Percentiles rank a stretch among this genome's conserved stretches.
These are phyloP conservation scores for Cebidichthys violaceus DNA, from an alignment of 2,113 vertebrate genomes.

Conservation along the genomic window DNA sequence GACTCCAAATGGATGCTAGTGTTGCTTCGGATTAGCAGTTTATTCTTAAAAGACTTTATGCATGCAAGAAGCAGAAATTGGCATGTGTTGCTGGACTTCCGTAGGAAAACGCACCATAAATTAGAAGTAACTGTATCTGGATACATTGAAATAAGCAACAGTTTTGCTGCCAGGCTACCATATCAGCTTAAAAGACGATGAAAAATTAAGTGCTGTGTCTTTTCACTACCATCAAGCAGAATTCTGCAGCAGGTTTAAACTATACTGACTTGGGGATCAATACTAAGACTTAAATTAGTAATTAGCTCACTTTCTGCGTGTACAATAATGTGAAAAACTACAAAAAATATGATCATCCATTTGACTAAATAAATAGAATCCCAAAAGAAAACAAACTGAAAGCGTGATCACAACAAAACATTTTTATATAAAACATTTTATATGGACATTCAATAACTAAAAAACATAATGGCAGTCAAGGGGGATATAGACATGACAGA, in stretches of 20 bases:
- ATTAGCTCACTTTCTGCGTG: not conserved
- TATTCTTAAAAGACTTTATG: not conserved
- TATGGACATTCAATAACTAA: slow-evolving; percentile 88
- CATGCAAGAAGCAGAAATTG: not conserved
- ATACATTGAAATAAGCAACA: not conserved
- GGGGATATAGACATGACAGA: slow-evolving; percentile 73
- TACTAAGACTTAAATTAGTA: not conserved
- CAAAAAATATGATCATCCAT: not conserved
- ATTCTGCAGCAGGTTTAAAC: not conserved
- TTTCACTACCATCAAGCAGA: not conserved
- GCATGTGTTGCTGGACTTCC: not conserved
- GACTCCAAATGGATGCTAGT: not conserved
- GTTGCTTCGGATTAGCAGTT: not conserved
- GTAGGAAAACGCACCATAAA: not conserved
- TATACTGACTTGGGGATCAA: not conserved
- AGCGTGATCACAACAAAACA: slow-evolving; percentile 79
- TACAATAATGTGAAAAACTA: not conserved
- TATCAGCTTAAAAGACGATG: not conserved
- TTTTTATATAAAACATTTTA: slow-evolving; percentile 87
- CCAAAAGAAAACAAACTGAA: slow-evolving; percentile 52
- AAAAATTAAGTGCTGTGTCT: not conserved
- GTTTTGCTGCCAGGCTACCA: not conserved
- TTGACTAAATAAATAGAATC: slow-evolving; percentile 29
- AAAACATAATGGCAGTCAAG: slow-evolving; percentile 80
- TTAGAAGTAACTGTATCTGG: not conserved